A percentile compares a stretch with the other conserved stretches of the same genome.
Evolutionary conservation across 2,797 vertebrate species (phyloP).

Genomic region (Sebastes oblongus): DNA sequence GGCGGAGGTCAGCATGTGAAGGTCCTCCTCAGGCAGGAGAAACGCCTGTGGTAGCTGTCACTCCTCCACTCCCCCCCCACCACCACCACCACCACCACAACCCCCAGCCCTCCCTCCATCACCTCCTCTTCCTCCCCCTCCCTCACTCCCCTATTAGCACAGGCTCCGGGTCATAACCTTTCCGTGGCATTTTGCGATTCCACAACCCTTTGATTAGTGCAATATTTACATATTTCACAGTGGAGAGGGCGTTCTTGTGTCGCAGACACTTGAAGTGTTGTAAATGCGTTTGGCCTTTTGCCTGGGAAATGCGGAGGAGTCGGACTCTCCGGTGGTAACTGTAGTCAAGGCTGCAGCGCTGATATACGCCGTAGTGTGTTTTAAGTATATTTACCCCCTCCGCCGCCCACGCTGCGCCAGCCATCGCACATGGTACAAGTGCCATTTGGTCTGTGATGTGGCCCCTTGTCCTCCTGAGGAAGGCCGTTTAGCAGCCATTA

Average conservation of each 20-base stretch:
- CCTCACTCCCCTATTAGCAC: slow-evolving; percentile 86
- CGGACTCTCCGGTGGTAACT: slow-evolving; percentile 69
- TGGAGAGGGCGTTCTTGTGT: slow-evolving; percentile 83
- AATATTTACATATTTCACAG: slow-evolving; percentile 93
- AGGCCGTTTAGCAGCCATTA: slow-evolving; percentile 69
- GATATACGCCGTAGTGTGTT: slow-evolving; percentile 58
- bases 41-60: slow-evolving; percentile 91
- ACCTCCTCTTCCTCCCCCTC: slow-evolving; percentile 68
- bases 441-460: slow-evolving; percentile 63
- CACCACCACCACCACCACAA: slow-evolving; percentile 29
- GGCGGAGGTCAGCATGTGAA: slow-evolving; percentile 92
- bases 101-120: slow-evolving; percentile 49
- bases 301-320: slow-evolving; percentile 83
- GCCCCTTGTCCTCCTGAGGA: slow-evolving; percentile 56
- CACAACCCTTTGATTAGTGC: slow-evolving; percentile 94
- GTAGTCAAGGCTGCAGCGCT: slow-evolving; percentile 77
- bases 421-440: slow-evolving; percentile 48
- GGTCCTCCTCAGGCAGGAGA: slow-evolving; percentile 91
- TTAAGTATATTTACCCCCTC: slow-evolving; percentile 71
- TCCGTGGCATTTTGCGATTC: slow-evolving; percentile 91
- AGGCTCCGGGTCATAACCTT: slow-evolving; percentile 93
- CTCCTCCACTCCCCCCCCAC: slow-evolving; percentile 73
- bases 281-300: slow-evolving; percentile 94
- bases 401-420: slow-evolving; percentile 20
- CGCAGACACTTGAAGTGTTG: slow-evolving; percentile 87